Base-by-base conservation (phyloP, 2,888 invertebrate species). In the Calliopum simillimum region DNA sequence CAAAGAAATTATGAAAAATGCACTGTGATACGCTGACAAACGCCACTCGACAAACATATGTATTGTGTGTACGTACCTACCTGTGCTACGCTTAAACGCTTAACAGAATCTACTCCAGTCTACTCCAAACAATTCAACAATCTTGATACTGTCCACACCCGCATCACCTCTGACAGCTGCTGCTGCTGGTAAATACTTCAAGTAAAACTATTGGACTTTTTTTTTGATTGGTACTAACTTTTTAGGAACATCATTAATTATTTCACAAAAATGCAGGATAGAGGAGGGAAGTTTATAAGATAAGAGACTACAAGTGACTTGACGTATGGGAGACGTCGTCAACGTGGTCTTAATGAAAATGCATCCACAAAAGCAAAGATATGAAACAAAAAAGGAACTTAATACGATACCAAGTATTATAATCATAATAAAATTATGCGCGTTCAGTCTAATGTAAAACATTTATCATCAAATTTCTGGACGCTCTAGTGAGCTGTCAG, bases 61-160 rank as follows among this genome's bases (percentile, higher is more conserved):
- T 11, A 66, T n/a, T 56, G 44, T 46, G 21, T 23, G 13, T 43
- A 8, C 49, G 53, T 44, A 62, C 55, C 66, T 74, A 74, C 74
- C 74, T 74, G 74, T 71, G 71, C 61, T 56, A 25, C 47, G 59
- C 67, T 49, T 71, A 70, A 67, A 72, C 71, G 67, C 72, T 73
- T 70, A 63, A 68, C 64, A 63, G 62, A 58, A 61, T 71, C 33
- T 6, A 61, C 55, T 33, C 61, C 68, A 68, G 63, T 71, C 33
- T 6, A 61, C 55, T 33, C 61, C 68, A 68, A 72, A 72, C 68
- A 73, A 74, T 73, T 71, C n/a, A 58, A 61, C 71, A 61, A 68
- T 72, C 71, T 71, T 73, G 75, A 76, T 76, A 76, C 68, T 76
- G 75, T 76, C 75, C 70, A 70, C 75, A 74, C 75, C 75, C 75